phyloP scores from a whole-genome alignment of 2,888 invertebrate genomes.

The Empis stercorea region DNA sequence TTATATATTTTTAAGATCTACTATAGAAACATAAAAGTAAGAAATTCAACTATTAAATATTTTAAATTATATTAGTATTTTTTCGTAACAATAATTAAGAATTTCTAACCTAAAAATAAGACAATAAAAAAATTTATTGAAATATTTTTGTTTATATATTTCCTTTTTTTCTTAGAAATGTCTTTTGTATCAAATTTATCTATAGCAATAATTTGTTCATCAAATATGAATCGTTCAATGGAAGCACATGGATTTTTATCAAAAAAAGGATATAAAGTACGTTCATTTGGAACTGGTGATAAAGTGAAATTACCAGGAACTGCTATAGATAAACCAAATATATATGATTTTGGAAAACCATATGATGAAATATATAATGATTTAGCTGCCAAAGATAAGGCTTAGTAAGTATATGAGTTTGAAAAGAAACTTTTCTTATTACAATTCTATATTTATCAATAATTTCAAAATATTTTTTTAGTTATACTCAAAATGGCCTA shows the following conservation, averaged over 20 bases:
- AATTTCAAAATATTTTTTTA: slow-evolving; percentile 25
- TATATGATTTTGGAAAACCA: slow-evolving; percentile 91
- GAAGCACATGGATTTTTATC: slow-evolving; percentile 96
- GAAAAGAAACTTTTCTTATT: too few species aligned
- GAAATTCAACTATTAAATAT: too few species aligned
- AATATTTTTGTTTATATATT: too few species aligned
- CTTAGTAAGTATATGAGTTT: too few species aligned
- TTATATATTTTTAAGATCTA: too few species aligned
- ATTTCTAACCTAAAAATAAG: too few species aligned
- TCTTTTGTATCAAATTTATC: slow-evolving; percentile 41
- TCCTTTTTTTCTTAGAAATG: slow-evolving; percentile 21
- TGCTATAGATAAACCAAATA: slow-evolving; percentile 85
- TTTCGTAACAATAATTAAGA: too few species aligned
- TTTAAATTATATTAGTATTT: too few species aligned
- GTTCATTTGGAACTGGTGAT: slow-evolving; percentile 88
- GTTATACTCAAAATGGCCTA: slow-evolving; percentile 95
- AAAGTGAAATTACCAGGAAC: slow-evolving; percentile 95
- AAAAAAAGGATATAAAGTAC: slow-evolving; percentile 92
- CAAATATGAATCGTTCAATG: slow-evolving; percentile 99
- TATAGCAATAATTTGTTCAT: slow-evolving; percentile 95
- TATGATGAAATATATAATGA: slow-evolving; percentile 96
- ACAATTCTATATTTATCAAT: too few species aligned
- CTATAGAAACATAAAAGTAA: too few species aligned
- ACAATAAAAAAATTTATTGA: too few species aligned
- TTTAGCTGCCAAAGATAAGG: slow-evolving; percentile 76